These are phyloP conservation scores for Lamellibrachia columna DNA, from an alignment of 2,888 invertebrate species.

Conservation along the genomic window DNA sequence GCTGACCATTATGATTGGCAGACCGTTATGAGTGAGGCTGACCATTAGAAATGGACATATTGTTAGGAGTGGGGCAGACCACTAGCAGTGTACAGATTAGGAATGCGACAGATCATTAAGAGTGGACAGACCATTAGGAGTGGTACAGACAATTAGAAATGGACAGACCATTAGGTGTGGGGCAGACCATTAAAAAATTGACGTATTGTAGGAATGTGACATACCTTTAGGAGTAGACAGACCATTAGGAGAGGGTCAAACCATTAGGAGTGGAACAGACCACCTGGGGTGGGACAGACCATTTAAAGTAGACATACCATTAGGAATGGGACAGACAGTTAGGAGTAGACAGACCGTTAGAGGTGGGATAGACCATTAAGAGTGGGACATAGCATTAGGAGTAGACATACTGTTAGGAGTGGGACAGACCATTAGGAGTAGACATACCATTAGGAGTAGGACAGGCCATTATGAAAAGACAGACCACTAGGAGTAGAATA, in stretches of 20 bases:
- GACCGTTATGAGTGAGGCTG: no score
- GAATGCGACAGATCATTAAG: no score
- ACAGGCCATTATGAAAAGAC: not conserved
- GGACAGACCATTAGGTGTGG: not conserved
- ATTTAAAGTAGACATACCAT: not conserved
- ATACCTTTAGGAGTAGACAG: not conserved
- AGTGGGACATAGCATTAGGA: not conserved
- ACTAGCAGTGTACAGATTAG: no score
- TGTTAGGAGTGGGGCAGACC: no score
- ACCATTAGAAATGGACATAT: no score
- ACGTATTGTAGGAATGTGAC: not conserved
- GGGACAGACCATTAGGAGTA: not conserved
- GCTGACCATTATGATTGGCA: not conserved
- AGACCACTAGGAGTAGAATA: no score
- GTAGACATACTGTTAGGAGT: not conserved
- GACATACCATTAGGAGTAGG: not conserved
- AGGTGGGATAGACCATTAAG: not conserved
- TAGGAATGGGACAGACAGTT: not conserved
- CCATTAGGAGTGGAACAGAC: not conserved
- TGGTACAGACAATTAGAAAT: not conserved
- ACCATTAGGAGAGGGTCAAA: not conserved
- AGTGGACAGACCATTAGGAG: not conserved
- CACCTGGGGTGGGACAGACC: not conserved
- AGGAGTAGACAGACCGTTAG: not conserved
- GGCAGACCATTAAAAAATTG: not conserved